Evolutionary conservation across 2,797 vertebrate genomes (phyloP).

Genomic region (Xerus rutilus): DNA sequence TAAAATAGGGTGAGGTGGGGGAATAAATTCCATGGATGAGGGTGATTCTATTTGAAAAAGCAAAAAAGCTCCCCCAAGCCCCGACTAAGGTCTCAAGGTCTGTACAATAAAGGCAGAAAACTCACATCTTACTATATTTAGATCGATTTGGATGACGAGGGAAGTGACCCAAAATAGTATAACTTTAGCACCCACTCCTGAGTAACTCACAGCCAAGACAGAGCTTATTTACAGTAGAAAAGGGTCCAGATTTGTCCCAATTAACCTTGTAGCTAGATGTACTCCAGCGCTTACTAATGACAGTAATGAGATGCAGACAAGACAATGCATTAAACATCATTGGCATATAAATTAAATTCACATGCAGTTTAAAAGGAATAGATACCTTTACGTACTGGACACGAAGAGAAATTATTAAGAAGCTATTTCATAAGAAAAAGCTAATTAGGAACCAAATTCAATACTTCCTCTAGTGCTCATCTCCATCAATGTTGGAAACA

Average conservation of each 20-base stretch:
- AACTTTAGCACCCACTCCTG: constrained; percentile 81
- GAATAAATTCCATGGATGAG: not conserved
- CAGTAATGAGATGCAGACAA: constrained; percentile 94
- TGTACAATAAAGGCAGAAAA: constrained; percentile 38
- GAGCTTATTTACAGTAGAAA: constrained; percentile 91
- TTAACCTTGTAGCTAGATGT: constrained; percentile 96
- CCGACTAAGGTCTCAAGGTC: constrained; percentile 29
- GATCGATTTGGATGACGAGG: constrained; percentile 43
- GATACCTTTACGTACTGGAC: constrained; percentile 90
- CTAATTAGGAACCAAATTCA: constrained; percentile 93
- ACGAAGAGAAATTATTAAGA: constrained; percentile 89
- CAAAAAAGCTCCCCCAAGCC: not conserved
- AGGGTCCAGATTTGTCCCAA: constrained; percentile 94
- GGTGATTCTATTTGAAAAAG: constrained; percentile 60
- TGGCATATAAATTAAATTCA: constrained; percentile 95
- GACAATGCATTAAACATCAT: constrained; percentile 94
- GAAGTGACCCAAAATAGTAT: constrained; percentile 71
- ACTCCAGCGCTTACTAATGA: constrained; percentile 93
- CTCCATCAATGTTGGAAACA: constrained; percentile 87
- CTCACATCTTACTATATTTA: constrained; percentile 46
- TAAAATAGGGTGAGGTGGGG: not conserved
- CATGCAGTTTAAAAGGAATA: constrained; percentile 86
- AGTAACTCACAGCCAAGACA: constrained; percentile 88
- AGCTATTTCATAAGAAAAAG: constrained; percentile 90
- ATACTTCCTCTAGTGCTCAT: constrained; percentile 87